Evolutionary conservation across 2,113 vertebrate species (phyloP).

Genomic region (Centropus unirufus): DNA sequence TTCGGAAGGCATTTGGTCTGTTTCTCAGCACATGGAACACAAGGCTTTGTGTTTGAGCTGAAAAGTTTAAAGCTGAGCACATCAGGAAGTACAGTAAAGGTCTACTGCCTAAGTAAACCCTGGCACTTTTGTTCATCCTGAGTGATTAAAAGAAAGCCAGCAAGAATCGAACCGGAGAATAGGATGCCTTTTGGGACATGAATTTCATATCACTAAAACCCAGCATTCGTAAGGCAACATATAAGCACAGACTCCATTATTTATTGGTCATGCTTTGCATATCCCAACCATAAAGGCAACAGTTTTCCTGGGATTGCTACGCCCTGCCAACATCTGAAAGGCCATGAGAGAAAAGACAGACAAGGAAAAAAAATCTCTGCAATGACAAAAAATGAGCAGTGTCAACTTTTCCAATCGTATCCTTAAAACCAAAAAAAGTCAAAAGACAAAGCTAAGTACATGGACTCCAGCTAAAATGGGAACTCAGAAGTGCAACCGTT

Average conservation of each 20-base stretch:
- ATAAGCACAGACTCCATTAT: background rate
- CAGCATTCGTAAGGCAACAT: background rate
- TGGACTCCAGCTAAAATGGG: background rate
- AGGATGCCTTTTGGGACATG: background rate
- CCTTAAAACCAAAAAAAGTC: background rate
- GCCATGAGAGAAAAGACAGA: background rate
- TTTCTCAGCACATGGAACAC: background rate
- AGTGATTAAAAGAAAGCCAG: background rate
- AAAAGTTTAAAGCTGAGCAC: background rate
- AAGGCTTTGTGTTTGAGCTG: background rate
- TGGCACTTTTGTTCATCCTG: background rate
- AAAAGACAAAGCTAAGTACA: background rate
- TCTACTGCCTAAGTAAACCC: background rate
- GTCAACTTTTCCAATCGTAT: background rate
- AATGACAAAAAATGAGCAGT: background rate
- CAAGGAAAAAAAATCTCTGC: background rate
- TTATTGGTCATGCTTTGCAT: background rate
- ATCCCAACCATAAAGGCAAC: background rate
- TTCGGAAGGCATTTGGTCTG: background rate
- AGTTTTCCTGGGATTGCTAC: background rate
- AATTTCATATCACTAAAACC: background rate
- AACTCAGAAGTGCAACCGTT: rapidly evolving
- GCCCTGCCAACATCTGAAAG: background rate
- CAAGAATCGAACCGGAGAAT: background rate
- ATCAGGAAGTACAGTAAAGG: background rate